These are phyloP conservation scores for Metellina segmentata DNA, from an alignment of 2,888 invertebrate genomes.

Conservation along the genomic window DNA sequence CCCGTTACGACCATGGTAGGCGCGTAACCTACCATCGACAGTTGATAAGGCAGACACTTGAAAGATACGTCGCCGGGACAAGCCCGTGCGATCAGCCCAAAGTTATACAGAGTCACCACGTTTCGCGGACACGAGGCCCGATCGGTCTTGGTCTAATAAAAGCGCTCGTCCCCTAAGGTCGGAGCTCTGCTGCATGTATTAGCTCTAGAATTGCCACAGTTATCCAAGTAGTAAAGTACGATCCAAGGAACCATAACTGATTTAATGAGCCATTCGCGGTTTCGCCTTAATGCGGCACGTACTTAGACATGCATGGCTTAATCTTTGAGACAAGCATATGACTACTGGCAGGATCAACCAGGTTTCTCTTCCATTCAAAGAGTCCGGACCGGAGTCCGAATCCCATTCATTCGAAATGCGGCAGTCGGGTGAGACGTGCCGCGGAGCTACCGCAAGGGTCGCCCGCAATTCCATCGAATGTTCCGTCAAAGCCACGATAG, in stretches of 20 bases:
- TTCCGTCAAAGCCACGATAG: too few relatives aligned
- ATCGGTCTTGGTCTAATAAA: slow-evolving; percentile 84
- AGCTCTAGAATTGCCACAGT: slow-evolving; percentile 87
- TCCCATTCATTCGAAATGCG: too few relatives aligned
- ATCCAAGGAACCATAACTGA: slow-evolving; percentile 84
- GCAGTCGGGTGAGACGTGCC: too few relatives aligned
- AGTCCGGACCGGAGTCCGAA: too few relatives aligned
- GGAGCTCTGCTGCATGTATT: slow-evolving; percentile 84
- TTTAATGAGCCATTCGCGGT: slow-evolving; percentile 86
- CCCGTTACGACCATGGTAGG: slow-evolving; percentile 87
- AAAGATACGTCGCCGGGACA: slow-evolving; percentile 84
- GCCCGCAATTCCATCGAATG: too few relatives aligned
- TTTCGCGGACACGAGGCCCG: slow-evolving; percentile 78
- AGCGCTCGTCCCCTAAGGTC: slow-evolving; percentile 82
- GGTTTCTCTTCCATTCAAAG: too few relatives aligned
- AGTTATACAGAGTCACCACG: slow-evolving; percentile 71
- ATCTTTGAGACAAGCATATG: slow-evolving; percentile 84
- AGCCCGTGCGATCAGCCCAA: slow-evolving; percentile 70
- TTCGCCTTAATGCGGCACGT: slow-evolving; percentile 84
- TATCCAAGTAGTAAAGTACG: slow-evolving; percentile 85
- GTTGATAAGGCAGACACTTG: slow-evolving; percentile 87
- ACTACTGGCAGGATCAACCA: slow-evolving; percentile 85
- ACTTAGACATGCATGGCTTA: slow-evolving; percentile 87
- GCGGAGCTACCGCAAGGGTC: too few relatives aligned
- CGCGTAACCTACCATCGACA: slow-evolving; percentile 86